Evolutionary conservation across 1,140 invertebrate genomes (phyloP), one percentile per base, ranked within the genome.

Genomic region (Zaprionus camerounensis): DNA sequence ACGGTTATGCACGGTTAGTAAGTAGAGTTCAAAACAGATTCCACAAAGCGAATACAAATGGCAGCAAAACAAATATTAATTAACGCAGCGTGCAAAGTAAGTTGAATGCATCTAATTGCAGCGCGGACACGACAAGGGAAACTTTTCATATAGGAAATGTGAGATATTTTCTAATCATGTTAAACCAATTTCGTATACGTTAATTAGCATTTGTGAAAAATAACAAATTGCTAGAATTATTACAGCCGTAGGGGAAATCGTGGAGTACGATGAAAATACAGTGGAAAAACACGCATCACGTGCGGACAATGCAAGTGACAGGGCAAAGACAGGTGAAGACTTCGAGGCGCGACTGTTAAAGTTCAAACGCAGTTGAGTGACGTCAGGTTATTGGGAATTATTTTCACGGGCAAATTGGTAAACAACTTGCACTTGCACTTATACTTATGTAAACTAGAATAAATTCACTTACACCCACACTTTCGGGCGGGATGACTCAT

Each of bases 401-500:
- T 76, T 65, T 72, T 66, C 69, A 70, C 56, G 55, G 57, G 55
- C 64, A 46, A 78, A 65, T 56, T 69, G 61, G 81, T 75, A 88
- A 87, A 78, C 80, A 88, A 78, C 53, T 58, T 66, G 71, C 76
- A 71, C 64, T 64, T 56, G 65, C 53, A 71, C 71, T 44, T n/a
- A n/a, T 5, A 44, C 41, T n/a, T 9, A 17, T 9, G n/a, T 17
- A 9, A 46, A 46, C n/a, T 22, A 76, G 67, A 51, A 31, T 41
- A 62, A 34, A 69, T 64, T 55, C 53, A 51, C 46, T 59, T 68
- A 61, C 58, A 67, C 64, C 71, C 70, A 62, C 66, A 58, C 57
- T 67, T 85, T 17, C 78, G 55, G 67, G 58, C 64, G 65, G 20
- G 65, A 70, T 80, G 81, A 84, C 58, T 83, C 76, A 80, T 41